Base-by-base conservation (phyloP, 2,888 invertebrate species). In the Abrostola triplasia region DNA sequence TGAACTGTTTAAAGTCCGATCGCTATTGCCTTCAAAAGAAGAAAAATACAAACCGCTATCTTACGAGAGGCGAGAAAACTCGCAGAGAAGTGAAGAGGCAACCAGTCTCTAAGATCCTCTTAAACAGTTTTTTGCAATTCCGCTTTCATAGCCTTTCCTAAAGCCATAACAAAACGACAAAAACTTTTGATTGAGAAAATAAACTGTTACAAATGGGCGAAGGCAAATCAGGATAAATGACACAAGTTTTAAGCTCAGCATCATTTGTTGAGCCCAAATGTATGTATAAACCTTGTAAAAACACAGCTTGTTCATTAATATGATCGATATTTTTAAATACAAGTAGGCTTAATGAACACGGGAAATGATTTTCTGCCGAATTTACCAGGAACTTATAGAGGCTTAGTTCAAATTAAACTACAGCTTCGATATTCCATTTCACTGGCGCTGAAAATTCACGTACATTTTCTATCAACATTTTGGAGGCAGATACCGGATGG, bases 381-480 rank as follows among this genome's bases (percentile, higher is more conserved):
- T 48, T 41, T 13, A 13, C 38, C 36, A 36, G 49, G n/a, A 0
- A n/a, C 38, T 48, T 48, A 13, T 57, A n/a, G n/a, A 50, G 53
- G 49, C 13, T 53, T 42, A 24, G 42, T 58, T 55, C 24, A 59
- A 24, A 56, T 65, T 67, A 63, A 62, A 65, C 41, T 61, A 64
- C 54, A 58, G 61, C 48, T 52, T 53, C 64, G 60, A 70, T 72
- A 70, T 70, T 63, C 59, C 49, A 41, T 61, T 70, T 56, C 42
- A 48, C 51, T 55, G 51, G 36, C 56, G 40, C 53, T 59, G 42
- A 24, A 13, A 35, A 44, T 51, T 41, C 35, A 57, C 47, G 65
- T 63, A 49, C 53, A 54, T 44, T 51, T 55, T 11, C 8, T 48
- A 53, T 48, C 53, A 57, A 58, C 38, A 61, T 64, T 63, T 60